Evolutionary conservation across 2,113 vertebrate species (phyloP).

Genomic region (Poeciliopsis retropinna): DNA sequence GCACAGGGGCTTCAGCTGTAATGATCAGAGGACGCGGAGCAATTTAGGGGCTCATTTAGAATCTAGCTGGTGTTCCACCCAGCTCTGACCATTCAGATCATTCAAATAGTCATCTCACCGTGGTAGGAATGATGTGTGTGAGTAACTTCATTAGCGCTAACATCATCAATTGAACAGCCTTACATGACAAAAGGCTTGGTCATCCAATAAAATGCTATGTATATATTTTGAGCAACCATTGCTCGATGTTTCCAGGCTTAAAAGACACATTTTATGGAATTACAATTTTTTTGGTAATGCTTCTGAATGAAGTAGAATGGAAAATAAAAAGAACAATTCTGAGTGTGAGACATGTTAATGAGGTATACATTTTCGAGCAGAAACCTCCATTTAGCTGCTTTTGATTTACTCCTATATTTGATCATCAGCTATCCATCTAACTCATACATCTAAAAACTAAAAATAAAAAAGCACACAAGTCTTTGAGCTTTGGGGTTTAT

Average conservation of each 20-base stretch:
- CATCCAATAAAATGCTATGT: not conserved
- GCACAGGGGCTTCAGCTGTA: not conserved
- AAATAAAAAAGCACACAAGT: not conserved
- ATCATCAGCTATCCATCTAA: not conserved
- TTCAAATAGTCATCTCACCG: not conserved
- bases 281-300: too few relatives aligned
- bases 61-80: conserved; percentile 1
- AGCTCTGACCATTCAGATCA: not conserved
- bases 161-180: not conserved
- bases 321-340: not conserved
- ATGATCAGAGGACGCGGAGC: not conserved
- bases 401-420: conserved; percentile 8
- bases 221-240: not conserved
- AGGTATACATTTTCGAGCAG: not conserved
- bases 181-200: conserved; percentile 11
- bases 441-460: not conserved
- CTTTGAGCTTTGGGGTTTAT: not conserved
- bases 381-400: conserved; percentile 1
- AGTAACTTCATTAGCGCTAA: conserved; percentile 1
- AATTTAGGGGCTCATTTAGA: conserved; percentile 18
- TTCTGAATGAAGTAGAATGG: not conserved
- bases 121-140: conserved; percentile 2
- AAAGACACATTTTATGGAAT: not conserved
- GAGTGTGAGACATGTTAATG: not conserved
- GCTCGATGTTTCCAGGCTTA: not conserved